Percentiles rank a stretch among this genome's conserved stretches.
Evolutionary conservation across 2,888 invertebrate species (phyloP).

Genomic region (Cabera pusaria): DNA sequence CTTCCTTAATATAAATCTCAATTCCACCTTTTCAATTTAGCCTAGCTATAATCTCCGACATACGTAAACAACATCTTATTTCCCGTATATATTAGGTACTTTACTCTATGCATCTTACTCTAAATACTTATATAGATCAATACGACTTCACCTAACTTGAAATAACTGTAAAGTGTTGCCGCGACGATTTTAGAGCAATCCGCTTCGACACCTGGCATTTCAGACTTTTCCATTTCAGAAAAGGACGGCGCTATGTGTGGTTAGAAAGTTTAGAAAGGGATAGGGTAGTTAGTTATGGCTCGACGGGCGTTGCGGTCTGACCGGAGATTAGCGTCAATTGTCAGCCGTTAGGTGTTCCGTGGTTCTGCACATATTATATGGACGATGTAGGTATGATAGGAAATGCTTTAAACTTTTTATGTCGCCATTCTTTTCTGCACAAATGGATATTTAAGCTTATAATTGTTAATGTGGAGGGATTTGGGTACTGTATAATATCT

Average conservation of each 20-base stretch:
- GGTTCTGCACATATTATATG: slow-evolving; percentile 6
- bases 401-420: too few species aligned
- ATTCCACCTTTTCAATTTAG: too few species aligned
- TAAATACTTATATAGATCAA: too few species aligned
- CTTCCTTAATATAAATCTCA: too few species aligned
- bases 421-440: too few species aligned
- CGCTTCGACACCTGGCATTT: slow-evolving; percentile 39
- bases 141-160: slow-evolving; percentile 5
- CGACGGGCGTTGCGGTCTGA: slow-evolving; percentile 37
- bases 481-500: too few species aligned
- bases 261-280: slow-evolving; percentile 23
- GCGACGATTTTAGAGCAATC: slow-evolving; percentile 30
- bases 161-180: slow-evolving; percentile 7
- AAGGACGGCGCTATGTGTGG: slow-evolving; percentile 21
- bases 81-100: too few species aligned
- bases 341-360: slow-evolving; percentile 31
- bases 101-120: too few species aligned
- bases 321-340: slow-evolving; percentile 46
- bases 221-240: slow-evolving; percentile 30
- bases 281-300: slow-evolving; percentile 25
- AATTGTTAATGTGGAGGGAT: too few species aligned
- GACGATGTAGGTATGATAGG: not conserved
- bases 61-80: too few species aligned
- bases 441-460: too few species aligned
- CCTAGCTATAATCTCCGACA: too few species aligned